These are phyloP conservation scores for Lutjanus argentimaculatus DNA, from an alignment of 2,797 vertebrate genomes.

Conservation along the genomic window DNA sequence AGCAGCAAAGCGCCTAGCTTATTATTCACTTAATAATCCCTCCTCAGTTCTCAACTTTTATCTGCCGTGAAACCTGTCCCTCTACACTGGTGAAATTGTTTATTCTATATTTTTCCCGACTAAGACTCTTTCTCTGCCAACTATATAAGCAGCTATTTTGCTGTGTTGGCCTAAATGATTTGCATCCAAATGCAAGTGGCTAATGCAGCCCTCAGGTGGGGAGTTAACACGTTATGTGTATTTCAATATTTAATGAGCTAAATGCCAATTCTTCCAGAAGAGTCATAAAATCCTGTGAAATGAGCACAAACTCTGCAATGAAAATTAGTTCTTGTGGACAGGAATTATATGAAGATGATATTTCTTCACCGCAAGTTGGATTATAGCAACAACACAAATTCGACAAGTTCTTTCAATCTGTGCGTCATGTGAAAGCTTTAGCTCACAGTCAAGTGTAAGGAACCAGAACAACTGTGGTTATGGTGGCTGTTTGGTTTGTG, in stretches of 20 bases:
- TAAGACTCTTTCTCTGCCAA: slow-evolving; percentile 41
- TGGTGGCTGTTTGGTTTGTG: too few species aligned
- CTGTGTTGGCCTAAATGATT: slow-evolving; percentile 70
- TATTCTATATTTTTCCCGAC: slow-evolving; percentile 47
- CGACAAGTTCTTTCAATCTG: slow-evolving; percentile 33
- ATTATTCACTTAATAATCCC: slow-evolving; percentile 71
- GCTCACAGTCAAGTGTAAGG: slow-evolving; percentile 1
- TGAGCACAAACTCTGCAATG: slow-evolving; percentile 40
- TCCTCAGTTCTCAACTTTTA: slow-evolving; percentile 49
- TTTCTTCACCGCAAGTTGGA: slow-evolving; percentile 36
- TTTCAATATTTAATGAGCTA: slow-evolving; percentile 80
- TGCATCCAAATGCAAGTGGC: slow-evolving; percentile 55
- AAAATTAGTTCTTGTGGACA: slow-evolving; percentile 46
- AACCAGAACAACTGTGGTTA: too few species aligned
- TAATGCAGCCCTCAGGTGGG: slow-evolving; percentile 65
- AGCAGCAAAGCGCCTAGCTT: slow-evolving; percentile 58
- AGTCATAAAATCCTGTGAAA: slow-evolving; percentile 41
- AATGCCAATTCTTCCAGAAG: slow-evolving; percentile 52
- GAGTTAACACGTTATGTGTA: slow-evolving; percentile 62
- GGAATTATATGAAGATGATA: slow-evolving; percentile 32
- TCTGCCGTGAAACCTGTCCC: slow-evolving; percentile 51
- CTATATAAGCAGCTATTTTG: slow-evolving; percentile 61
- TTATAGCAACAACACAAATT: slow-evolving; percentile 34
- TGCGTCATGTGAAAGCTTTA: background rate
- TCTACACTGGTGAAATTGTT: slow-evolving; percentile 59